Base-by-base conservation (phyloP, 2,797 vertebrate species). In the Vultur gryphus region DNA sequence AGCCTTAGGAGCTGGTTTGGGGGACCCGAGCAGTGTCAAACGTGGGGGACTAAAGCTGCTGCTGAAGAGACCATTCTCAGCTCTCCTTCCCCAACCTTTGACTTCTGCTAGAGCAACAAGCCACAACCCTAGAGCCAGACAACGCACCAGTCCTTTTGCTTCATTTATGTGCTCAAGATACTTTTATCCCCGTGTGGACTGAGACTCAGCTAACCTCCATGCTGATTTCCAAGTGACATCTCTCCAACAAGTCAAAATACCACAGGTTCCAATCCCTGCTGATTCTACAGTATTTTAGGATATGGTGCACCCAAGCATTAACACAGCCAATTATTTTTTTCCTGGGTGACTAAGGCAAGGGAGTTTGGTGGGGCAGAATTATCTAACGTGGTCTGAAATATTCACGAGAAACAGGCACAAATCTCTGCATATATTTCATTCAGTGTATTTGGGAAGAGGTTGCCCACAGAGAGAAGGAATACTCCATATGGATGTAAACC, bases 391-490 rank as follows among this genome's bases (percentile, higher is more conserved):
- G 46, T 31, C 85, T 90, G 89, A 90, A 94, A 93, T 90, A 92
- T 75, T 85, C 72, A 89, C 58, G 72, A 83, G 54, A 70, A 91
- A 10, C 41, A 86, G 29, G 16, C 31, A 64, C 31, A 85, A 80
- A 78, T 77, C 37, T 84, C 44, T 93, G 81, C 64, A 43, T 85
- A 7, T 16, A 89, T 90, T 89, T 97, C 78, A 69, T 84, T 81
- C 95, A 72, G 77, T 80, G 88, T 81, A 49, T 93, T 90, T 95
- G 49, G 66, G 67, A 84, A 84, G 94, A 94, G 87, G 93, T 52
- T 96, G 57, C 84, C 90, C 69, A 61, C 46, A 77, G 85, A 87
- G 65, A 86, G 55, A 87, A 96, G 78, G 65, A 84, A 87, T 52
- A 39, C 17, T 90, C 88, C 49, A 75, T 89, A 54, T 20, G 92